phyloP scores from a whole-genome alignment of 2,888 invertebrate species.

The Platycheirus albimanus region DNA sequence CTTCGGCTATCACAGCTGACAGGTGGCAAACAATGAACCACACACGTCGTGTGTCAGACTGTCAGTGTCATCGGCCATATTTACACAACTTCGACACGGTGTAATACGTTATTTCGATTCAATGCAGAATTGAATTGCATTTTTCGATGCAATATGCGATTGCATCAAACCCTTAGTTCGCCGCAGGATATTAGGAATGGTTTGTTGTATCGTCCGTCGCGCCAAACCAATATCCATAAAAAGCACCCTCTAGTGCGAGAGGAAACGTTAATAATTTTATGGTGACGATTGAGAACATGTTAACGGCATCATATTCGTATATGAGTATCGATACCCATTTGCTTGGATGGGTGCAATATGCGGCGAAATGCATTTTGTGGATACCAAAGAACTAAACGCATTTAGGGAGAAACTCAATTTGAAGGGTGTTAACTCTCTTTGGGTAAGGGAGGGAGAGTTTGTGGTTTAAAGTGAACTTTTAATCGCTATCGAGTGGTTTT shows the following conservation, averaged over 20 bases:
- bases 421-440: slow-evolving; percentile 25
- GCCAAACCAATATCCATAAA: slow-evolving; percentile 63
- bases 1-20: slow-evolving; percentile 31
- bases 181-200: slow-evolving; percentile 18
- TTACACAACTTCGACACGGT: slow-evolving; percentile 27
- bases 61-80: slow-evolving; percentile 16
- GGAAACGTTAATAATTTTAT: slow-evolving; percentile 73
- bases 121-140: slow-evolving; percentile 59
- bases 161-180: background rate
- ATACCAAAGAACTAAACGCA: slow-evolving; percentile 8
- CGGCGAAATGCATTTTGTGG: slow-evolving; percentile 63
- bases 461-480: slow-evolving; percentile 49
- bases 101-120: background rate
- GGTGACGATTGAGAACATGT: slow-evolving; percentile 70
- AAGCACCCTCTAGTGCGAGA: slow-evolving; percentile 62
- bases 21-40: slow-evolving; percentile 66
- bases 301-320: slow-evolving; percentile 46
- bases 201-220: slow-evolving; percentile 31
- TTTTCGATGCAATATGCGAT: slow-evolving; percentile 61
- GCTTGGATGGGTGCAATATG: slow-evolving; percentile 24
- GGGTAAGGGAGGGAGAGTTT: slow-evolving; percentile 23
- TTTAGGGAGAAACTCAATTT: slow-evolving; percentile 29
- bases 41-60: slow-evolving; percentile 47
- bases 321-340: background rate
- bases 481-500: slow-evolving; percentile 53